These are phyloP conservation scores for Timema cristinae DNA, from an alignment of 2,888 invertebrate species.

Conservation along the genomic window DNA sequence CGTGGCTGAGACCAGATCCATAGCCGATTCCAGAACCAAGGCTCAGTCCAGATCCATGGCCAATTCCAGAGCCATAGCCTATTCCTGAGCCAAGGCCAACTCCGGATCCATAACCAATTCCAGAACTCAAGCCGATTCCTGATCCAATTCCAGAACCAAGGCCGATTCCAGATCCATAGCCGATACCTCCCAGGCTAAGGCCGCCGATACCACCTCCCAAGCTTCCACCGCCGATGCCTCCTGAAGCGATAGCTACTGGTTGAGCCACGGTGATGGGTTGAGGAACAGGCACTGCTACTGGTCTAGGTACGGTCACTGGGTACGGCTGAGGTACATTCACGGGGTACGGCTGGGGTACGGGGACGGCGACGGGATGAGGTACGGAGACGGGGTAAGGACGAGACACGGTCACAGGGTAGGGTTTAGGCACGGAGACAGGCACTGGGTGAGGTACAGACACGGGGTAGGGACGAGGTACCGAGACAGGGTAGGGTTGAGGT, in stretches of 20 bases:
- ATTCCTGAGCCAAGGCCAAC: constrained; percentile 3
- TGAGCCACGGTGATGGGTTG: constrained; percentile 49
- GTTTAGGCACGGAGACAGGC: constrained; percentile 26
- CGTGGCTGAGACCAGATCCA: background rate
- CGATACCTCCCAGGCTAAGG: constrained; percentile 3
- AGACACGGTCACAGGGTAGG: constrained; percentile 44
- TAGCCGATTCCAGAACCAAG: background rate
- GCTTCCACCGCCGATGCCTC: constrained; percentile 1
- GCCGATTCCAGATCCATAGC: constrained; percentile 11
- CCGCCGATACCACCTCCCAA: background rate
- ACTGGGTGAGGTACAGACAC: constrained; percentile 27
- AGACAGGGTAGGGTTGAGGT: constrained; percentile 25
- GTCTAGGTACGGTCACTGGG: constrained; percentile 25
- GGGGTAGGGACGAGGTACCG: constrained; percentile 24
- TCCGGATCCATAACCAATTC: background rate
- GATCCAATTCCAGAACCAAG: background rate
- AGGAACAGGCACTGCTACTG: constrained; percentile 62
- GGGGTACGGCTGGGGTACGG: constrained; percentile 38
- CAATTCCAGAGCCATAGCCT: background rate
- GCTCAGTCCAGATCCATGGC: background rate
- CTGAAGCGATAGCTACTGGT: background rate
- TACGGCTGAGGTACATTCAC: constrained; percentile 30
- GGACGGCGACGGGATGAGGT: constrained; percentile 61
- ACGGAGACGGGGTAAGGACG: constrained; percentile 71
- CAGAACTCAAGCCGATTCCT: background rate